Percentiles rank a stretch among this genome's conserved stretches.
Conservation (phyloP, 2,888 invertebrate genomes). For the Mythimna vitellina region DNA sequence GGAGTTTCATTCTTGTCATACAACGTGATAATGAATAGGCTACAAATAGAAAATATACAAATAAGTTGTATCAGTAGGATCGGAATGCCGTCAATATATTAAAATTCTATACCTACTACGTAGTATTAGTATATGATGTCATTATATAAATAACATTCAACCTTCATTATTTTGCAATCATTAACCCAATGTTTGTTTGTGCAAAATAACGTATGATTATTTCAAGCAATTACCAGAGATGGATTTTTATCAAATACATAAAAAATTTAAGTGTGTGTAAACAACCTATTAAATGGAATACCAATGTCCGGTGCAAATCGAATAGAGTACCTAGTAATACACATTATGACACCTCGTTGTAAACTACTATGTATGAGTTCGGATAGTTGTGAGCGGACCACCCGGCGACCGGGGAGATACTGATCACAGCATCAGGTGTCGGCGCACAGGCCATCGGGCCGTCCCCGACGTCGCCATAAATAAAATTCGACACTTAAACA, state of each 20-base stretch:
- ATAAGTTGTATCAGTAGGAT: slow-evolving; percentile 58
- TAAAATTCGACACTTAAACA: slow-evolving; percentile 86
- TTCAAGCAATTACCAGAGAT: slow-evolving; percentile 15
- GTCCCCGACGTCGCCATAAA: slow-evolving; percentile 79
- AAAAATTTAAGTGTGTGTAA: slow-evolving; percentile 11
- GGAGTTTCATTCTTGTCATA: background rate
- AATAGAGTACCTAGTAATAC: slow-evolving; percentile 16
- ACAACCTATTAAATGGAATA: slow-evolving; percentile 7
- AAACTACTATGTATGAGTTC: slow-evolving; percentile 36
- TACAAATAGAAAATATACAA: background rate
- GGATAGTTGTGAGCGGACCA: slow-evolving; percentile 70
- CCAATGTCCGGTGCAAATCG: slow-evolving; percentile 21
- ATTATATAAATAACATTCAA: slow-evolving; percentile 56
- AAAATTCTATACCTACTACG: slow-evolving; percentile 39
- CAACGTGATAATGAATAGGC: background rate
- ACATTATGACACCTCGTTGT: slow-evolving; percentile 47
- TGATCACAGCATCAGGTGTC: slow-evolving; percentile 84
- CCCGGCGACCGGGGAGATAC: slow-evolving; percentile 80
- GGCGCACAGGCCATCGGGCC: slow-evolving; percentile 70
- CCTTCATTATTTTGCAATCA: slow-evolving; percentile 39
- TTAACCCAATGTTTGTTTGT: slow-evolving; percentile 25
- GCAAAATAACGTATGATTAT: slow-evolving; percentile 38
- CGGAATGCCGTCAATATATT: slow-evolving; percentile 69
- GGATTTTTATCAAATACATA: background rate
- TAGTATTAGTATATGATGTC: slow-evolving; percentile 67